phyloP scores from a whole-genome alignment of 92 coral and sea anemone genomes.

The Actinostola sp. region DNA sequence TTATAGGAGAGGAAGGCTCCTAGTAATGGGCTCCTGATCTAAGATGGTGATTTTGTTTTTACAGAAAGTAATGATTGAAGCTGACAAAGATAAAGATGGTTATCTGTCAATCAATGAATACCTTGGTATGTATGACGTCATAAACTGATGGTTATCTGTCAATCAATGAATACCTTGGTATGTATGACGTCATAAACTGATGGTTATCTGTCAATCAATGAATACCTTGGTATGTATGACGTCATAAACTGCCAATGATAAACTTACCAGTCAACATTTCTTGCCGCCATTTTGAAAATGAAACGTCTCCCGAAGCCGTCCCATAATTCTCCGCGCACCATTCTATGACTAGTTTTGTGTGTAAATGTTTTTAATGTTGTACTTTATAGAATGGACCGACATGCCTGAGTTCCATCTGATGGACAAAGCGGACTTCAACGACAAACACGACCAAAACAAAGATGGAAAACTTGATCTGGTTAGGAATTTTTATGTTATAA shows the following conservation, averaged over 20 bases:
- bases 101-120: conserved; percentile 74
- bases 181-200: too few species aligned
- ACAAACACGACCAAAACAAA: conserved; percentile 72
- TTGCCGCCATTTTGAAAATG: too few species aligned
- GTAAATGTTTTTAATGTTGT: too few species aligned
- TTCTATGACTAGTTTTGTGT: too few species aligned
- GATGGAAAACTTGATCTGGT: conserved; percentile 89
- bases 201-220: conserved; percentile 69
- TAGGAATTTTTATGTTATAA: too few species aligned
- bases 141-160: conserved; percentile 84
- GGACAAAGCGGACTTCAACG: conserved; percentile 63
- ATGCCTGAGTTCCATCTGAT: conserved; percentile 77
- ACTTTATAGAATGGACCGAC: conserved; percentile 61
- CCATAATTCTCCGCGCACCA: too few species aligned
- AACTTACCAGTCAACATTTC: too few species aligned
- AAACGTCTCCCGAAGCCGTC: too few species aligned
- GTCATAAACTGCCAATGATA: conserved; percentile 6
- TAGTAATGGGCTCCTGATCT: too few species aligned
- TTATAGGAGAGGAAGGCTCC: too few species aligned
- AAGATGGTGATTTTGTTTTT: too few species aligned
- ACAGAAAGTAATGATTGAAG: conserved; percentile 73
- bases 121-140: too few species aligned
- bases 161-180: conserved; percentile 67
- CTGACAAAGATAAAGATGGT: conserved; percentile 86
- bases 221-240: conserved; percentile 56